Evolutionary conservation across 1,140 invertebrate genomes (phyloP), one percentile per base, ranked within the genome.

Genomic region (Sarcophaga bullata): DNA sequence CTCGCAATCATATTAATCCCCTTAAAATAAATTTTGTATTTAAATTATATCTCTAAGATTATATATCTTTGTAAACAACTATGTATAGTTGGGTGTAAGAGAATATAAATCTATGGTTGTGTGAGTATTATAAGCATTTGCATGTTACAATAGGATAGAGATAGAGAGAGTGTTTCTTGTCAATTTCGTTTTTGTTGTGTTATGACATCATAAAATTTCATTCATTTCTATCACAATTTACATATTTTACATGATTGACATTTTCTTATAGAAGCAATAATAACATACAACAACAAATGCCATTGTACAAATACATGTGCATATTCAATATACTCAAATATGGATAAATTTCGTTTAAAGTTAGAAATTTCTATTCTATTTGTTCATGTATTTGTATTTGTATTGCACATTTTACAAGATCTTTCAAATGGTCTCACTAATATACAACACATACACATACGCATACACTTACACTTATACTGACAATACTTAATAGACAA

Each of bases 181-280:
- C 62, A 68, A 68, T 68, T 68, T 68, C 62, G 17, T 68, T 68
- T 13, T 68, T 68, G 62, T 68, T 68, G 19, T 68, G 62, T 19
- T 68, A 68, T 68, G 25, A 37, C 25, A 37, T 37, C 25, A 68
- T 13, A 68, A 68, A 68, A 68, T 68, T 68, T 68, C 62, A 68
- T 68, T 68, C 62, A 68, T 68, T 68, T 68, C 17, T 68, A n/a
- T 68, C 62, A 68, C 62, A 68, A 68, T 68, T 68, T 68, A 68
- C 62, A 68, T 68, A 68, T 68, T 68, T 68, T 68, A 68, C 62
- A 68, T 68, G 62, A 68, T 68, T 68, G 62, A 68, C 62, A 68
- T 68, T 68, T 68, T 68, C 62, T 19, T 68, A 19, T 13, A 58
- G 25, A 37, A 37, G 1, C 25, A 37, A 37, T 4, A 37, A 37